Evolutionary conservation across 2,888 invertebrate species (phyloP), one percentile per base, ranked within the genome.

Genomic region (Leucoma salicis): DNA sequence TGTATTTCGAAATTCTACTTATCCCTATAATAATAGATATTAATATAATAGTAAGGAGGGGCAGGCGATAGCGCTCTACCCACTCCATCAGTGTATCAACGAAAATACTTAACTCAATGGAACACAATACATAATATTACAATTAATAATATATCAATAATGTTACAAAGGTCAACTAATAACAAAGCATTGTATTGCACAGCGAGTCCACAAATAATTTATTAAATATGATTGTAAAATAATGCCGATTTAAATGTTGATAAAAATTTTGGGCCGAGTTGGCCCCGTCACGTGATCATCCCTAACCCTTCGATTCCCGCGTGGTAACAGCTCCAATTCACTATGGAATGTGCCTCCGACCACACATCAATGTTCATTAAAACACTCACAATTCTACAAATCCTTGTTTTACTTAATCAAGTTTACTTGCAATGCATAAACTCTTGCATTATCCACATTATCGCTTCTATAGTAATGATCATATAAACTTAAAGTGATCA

Each of bases 141-240:
- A 62, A 57, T 60, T 62, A 56, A 63, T 53, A 63, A 57, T 61
- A 58, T 54, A 66, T 71, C 67, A 57, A 66, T 74, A 76, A 74
- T 72, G 67, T 75, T 78, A 82, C 77, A 82, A 81, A 71, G 76
- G 74, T 74, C 77, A 84, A 84, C 78, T 82, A 84, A 85, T 83
- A 79, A 86, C 86, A 84, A 84, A 87, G 86, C 87, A 79, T 80
- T 75, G 61, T 85, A 87, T 87, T 87, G 87, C 87, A 87, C 86
- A 85, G 85, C 84, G 69, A 82, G 82, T 86, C 78, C 78, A 80
- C 73, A 81, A 29, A 82, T 82, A 82, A 84, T 84, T 78, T 82
- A 76, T 72, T 72, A 74, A 77, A 72, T 72, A 74, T 66, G 70
- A 74, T 56, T 35, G 57, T 53, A 78, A 77, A 75, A 69, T 76